Evolutionary conservation across 30 jellyfish, hydroid and myxozoan genomes (phyloP).

Genomic region (Pelagia noctiluca): DNA sequence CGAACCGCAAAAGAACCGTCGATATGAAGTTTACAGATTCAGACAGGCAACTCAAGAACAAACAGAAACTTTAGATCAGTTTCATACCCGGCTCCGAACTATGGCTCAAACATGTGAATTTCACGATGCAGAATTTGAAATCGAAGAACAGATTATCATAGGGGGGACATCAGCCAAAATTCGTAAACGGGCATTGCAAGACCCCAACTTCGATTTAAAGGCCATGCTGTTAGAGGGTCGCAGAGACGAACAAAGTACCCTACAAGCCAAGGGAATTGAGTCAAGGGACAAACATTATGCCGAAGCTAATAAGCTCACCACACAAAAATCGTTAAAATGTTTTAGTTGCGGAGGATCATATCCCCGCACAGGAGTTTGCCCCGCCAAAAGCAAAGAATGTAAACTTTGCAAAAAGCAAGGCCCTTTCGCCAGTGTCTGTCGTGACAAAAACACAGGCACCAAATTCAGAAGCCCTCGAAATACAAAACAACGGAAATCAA

Average conservation of each 20-base stretch:
- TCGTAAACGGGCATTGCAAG: conserved; percentile 34
- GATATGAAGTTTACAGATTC: not conserved
- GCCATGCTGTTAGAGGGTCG: conserved; percentile 41
- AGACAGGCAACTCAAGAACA: not conserved
- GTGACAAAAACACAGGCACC: not conserved
- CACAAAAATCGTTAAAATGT: conserved; percentile 7
- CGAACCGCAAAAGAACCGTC: too few relatives aligned
- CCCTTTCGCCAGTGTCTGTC: conserved; percentile 32
- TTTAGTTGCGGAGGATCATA: conserved; percentile 31
- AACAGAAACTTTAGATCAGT: not conserved
- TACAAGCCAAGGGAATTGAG: conserved; percentile 14
- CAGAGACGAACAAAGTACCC: conserved; percentile 10
- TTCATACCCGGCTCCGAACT: conserved; percentile 17
- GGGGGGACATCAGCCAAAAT: conserved; percentile 22
- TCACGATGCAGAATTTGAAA: conserved; percentile 11
- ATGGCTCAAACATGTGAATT: conserved; percentile 29
- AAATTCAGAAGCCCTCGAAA: not conserved
- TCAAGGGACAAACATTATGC: not conserved
- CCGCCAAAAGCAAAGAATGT: conserved; percentile 30
- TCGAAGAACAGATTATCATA: conserved; percentile 3
- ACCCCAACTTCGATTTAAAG: conserved; percentile 19
- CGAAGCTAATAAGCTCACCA: conserved; percentile 12
- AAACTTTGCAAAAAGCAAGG: not conserved
- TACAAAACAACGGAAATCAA: not conserved
- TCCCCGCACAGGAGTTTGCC: conserved; percentile 39